Evolutionary conservation across 2,888 invertebrate species (phyloP), one percentile per base, ranked within the genome.

Genomic region (Zygothrica quintamaculata): DNA sequence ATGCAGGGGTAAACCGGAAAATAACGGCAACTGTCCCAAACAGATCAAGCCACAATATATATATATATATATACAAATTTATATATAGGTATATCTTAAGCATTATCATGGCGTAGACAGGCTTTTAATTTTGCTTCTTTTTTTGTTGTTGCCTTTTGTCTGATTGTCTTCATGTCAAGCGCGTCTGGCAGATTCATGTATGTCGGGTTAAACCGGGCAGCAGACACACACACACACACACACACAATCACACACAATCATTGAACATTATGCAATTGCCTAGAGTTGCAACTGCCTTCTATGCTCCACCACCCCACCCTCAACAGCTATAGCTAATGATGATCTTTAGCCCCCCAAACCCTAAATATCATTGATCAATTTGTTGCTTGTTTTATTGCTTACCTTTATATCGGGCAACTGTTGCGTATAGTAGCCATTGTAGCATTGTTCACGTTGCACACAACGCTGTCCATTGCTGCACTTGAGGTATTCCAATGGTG

Each of bases 391-490:
- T 12, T n/a, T 22, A 22, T 3, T 12, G 12, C 62, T 62, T 64
- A 90, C 90, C 86, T 89, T 88, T 53, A 90, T 86, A 64, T 84
- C 88, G 22, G 85, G 84, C 55, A 79, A 55, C 65, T 86, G 81
- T 58, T 88, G 80, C 31, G 77, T 76, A 25, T 74, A 87, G 68
- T 84, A 89, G 44, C 88, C 88, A 62, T 88, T 85, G 39, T 74
- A 65, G 72, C 90, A 90, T 59, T 87, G 85, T 61, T 77, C 78
- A 55, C 79, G 75, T 33, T 84, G 87, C 64, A 90, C 90, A 69
- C 90, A 90, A 51, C 89, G 89, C 60, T 90, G 88, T n/a, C 88
- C 88, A 25, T 81, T 73, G 53, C 52, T 65, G 62, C 90, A 90
- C 59, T 88, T 89, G 11, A 90, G 66, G 36, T 75, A 82, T 61